Evolutionary conservation across 2,797 vertebrate genomes (phyloP).

Genomic region (Smutsia gigantea): DNA sequence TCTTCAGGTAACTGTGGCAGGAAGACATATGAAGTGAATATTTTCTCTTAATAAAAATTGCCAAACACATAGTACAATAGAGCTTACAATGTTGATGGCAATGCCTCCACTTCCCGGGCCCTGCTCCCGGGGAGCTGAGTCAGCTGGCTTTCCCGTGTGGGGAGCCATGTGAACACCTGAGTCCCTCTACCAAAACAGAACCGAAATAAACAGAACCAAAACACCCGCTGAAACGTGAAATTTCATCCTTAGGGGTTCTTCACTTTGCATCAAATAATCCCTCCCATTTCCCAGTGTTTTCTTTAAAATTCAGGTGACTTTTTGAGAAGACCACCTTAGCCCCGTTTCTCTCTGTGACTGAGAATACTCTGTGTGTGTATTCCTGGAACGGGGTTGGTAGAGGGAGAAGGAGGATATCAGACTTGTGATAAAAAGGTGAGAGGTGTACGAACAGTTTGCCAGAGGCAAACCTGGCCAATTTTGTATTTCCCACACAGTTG

Average conservation of each 20-base stretch:
- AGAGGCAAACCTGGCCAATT: not conserved
- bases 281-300: not conserved
- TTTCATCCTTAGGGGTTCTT: not conserved
- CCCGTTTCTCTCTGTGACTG: not conserved
- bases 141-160: no score
- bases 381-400: not conserved
- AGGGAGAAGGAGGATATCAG: not conserved
- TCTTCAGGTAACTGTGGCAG: not conserved
- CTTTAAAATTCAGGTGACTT: not conserved
- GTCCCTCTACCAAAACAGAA: no score
- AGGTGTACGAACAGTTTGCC: not conserved
- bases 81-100: not conserved
- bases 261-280: not conserved
- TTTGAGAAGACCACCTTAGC: not conserved
- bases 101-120: not conserved
- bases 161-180: fast-evolving
- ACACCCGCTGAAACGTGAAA: not conserved
- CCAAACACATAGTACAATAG: not conserved
- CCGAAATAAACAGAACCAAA: no score
- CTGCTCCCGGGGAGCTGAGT: not conserved
- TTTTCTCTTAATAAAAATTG: not conserved
- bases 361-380: not conserved
- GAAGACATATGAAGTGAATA: not conserved
- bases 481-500: not conserved
- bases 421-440: not conserved